Percentiles rank a stretch among this genome's conserved stretches.
Conservation (phyloP, 2,797 vertebrate genomes). For the Propithecus perrieri region DNA sequence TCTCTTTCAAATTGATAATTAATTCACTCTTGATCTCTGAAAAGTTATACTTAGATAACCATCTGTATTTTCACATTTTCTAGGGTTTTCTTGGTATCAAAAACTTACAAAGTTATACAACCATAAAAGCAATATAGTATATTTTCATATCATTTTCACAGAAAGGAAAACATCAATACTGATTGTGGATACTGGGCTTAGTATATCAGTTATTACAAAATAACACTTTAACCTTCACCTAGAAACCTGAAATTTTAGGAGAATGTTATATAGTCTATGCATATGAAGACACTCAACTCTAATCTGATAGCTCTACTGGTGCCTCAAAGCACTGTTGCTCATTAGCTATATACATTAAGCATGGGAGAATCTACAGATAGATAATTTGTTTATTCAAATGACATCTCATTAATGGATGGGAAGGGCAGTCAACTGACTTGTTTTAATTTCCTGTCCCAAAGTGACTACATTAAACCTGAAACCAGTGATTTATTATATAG, state of each 20-base stretch:
- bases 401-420: background rate
- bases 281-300: background rate
- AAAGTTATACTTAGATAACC: background rate
- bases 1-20: background rate
- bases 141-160: background rate
- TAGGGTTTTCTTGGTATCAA: background rate
- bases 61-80: constrained; percentile 7
- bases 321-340: background rate
- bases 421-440: background rate
- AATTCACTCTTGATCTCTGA: background rate
- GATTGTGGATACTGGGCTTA: background rate
- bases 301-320: background rate
- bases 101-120: background rate
- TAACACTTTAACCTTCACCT: background rate
- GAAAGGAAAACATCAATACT: background rate
- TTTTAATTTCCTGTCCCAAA: background rate
- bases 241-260: background rate
- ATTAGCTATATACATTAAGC: background rate
- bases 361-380: background rate
- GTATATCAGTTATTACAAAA: background rate
- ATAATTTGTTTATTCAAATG: background rate
- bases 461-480: background rate
- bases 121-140: background rate
- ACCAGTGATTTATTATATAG: background rate
- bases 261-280: background rate